These are phyloP conservation scores for Drosophila mettleri DNA, from an alignment of 2,888 invertebrate species.

Conservation along the genomic window DNA sequence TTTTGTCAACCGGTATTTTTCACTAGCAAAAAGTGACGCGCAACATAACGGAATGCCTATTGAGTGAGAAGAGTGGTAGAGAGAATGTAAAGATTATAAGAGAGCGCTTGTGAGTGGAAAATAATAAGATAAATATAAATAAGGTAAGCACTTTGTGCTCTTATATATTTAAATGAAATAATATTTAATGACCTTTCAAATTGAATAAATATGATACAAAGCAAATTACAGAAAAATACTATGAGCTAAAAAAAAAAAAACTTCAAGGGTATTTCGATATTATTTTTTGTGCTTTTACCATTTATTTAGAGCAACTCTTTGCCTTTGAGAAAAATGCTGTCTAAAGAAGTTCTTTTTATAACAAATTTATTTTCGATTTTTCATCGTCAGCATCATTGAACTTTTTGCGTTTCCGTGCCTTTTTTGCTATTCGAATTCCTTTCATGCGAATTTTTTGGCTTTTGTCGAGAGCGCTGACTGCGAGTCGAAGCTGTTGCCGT, in stretches of 20 bases:
- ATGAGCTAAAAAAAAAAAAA: not conserved
- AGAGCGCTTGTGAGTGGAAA: not conserved
- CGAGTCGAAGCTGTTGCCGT: slow-evolving; percentile 27
- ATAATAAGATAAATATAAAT: not conserved
- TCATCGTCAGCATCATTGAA: slow-evolving; percentile 22
- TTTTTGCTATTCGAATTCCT: slow-evolving; percentile 34
- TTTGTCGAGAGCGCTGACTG: slow-evolving; percentile 26
- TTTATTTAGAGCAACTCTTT: not conserved
- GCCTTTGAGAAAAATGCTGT: not conserved
- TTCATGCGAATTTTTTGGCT: slow-evolving; percentile 41
- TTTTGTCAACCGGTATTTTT: not conserved
- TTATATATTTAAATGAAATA: not conserved
- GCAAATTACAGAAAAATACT: not conserved
- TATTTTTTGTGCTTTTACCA: not conserved
- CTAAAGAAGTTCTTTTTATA: slow-evolving; percentile 11
- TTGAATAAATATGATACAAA: not conserved
- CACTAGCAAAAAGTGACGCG: not conserved
- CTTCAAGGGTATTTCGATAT: not conserved
- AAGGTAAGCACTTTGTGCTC: not conserved
- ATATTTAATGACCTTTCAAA: too few relatives aligned
- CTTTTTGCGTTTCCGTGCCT: slow-evolving; percentile 15
- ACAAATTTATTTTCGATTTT: slow-evolving; percentile 21
- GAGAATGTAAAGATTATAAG: not conserved
- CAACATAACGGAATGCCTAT: not conserved
- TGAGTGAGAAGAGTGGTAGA: not conserved